phyloP scores from a whole-genome alignment of 1,140 invertebrate genomes.

The Drosophila albomicans region DNA sequence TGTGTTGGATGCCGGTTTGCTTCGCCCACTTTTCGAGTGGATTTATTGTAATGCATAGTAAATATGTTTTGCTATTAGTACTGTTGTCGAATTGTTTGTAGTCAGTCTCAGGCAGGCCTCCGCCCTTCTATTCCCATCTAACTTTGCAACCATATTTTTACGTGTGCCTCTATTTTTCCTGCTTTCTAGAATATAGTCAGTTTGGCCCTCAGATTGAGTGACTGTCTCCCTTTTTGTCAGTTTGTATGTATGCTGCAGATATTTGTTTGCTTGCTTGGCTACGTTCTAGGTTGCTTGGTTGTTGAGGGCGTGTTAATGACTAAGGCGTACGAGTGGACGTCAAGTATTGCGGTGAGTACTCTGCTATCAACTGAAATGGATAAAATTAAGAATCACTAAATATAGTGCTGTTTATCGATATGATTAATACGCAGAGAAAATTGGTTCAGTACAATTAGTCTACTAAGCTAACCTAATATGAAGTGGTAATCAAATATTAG shows the following conservation, averaged over 20 bases:
- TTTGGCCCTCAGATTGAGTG: slow-evolving; percentile 22
- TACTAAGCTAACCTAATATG: no score
- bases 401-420: slow-evolving; percentile 55
- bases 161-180: slow-evolving; percentile 39
- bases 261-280: slow-evolving; percentile 45
- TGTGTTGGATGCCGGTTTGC: slow-evolving; percentile 32
- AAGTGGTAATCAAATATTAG: no score
- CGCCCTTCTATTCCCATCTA: slow-evolving; percentile 51
- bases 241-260: slow-evolving; percentile 29
- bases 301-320: slow-evolving; percentile 74
- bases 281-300: slow-evolving; percentile 30
- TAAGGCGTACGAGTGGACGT: slow-evolving; percentile 69
- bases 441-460: neutral
- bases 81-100: slow-evolving; percentile 37
- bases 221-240: slow-evolving; percentile 6
- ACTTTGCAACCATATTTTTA: slow-evolving; percentile 68
- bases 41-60: slow-evolving; percentile 78
- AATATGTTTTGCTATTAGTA: slow-evolving; percentile 56
- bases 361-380: slow-evolving; percentile 44
- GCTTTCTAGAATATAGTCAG: slow-evolving; percentile 29
- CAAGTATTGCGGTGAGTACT: slow-evolving; percentile 71
- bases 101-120: neutral
- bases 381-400: slow-evolving; percentile 1
- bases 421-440: slow-evolving; percentile 62
- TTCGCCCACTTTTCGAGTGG: slow-evolving; percentile 53